A percentile compares a stretch with the other conserved stretches of the same genome.
Evolutionary conservation across 1,140 invertebrate genomes (phyloP).

Genomic region (Saccostrea echinata): DNA sequence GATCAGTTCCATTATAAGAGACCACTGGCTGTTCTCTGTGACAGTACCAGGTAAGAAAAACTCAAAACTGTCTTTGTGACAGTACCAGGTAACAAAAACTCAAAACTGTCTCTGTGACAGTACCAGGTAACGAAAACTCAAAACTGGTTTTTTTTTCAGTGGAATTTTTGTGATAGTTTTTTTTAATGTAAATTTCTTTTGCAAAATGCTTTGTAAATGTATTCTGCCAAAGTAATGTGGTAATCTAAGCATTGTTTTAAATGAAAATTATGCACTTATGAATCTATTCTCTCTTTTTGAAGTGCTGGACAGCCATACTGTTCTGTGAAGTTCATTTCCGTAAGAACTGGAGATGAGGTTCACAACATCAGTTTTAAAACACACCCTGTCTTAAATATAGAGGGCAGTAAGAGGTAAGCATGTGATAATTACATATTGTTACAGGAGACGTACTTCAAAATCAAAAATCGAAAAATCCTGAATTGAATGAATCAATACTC

Average conservation of each 20-base stretch:
- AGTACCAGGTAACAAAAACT: conserved; percentile 80
- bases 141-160: no score
- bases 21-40: conserved; percentile 93
- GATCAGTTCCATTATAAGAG: conserved; percentile 86
- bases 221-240: no score
- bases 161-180: no score
- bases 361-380: conserved; percentile 91
- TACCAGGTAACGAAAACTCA: conserved; percentile 77
- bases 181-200: no score
- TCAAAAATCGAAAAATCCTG: no score
- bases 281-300: conserved; percentile 36
- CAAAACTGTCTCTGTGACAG: conserved; percentile 90
- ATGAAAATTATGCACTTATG: no score
- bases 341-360: conserved; percentile 93
- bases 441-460: no score
- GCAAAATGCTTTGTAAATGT: no score
- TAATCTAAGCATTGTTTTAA: not conserved
- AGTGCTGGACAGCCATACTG: conserved; percentile 91
- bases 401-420: conserved; percentile 85
- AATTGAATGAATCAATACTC: no score
- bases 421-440: not conserved
- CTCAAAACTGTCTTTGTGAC: conserved; percentile 87
- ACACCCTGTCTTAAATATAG: conserved; percentile 91
- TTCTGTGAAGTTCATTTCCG: conserved; percentile 93
- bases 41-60: conserved; percentile 82